Conservation (phyloP, 2,113 vertebrate species). For the Mesoclemmys tuberculata region DNA sequence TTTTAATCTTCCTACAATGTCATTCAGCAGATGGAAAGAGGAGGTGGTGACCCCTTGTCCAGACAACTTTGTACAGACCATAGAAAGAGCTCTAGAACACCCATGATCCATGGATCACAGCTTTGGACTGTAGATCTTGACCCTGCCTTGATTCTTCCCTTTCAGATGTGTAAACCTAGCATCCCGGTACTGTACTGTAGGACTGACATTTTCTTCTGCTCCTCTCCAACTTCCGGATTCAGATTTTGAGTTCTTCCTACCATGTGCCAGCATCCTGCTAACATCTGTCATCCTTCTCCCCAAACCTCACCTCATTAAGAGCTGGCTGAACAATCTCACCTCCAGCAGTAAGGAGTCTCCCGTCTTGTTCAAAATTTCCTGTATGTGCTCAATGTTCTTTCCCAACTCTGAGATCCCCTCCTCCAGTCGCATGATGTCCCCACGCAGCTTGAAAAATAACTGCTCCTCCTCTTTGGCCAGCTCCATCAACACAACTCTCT, state of each 20-base stretch:
- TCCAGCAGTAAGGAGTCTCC: constrained; percentile 64
- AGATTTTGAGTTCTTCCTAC: background rate
- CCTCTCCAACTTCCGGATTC: background rate
- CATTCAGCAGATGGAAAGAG: background rate
- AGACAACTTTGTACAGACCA: background rate
- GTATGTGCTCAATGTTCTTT: constrained; percentile 65
- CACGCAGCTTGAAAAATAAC: constrained; percentile 67
- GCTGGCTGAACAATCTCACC: constrained; percentile 63
- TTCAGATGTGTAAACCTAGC: background rate
- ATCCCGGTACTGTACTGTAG: too few relatives aligned
- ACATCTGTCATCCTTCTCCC: background rate
- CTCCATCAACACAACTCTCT: constrained; percentile 78
- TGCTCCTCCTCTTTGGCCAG: constrained; percentile 76
- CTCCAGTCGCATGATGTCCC: constrained; percentile 67
- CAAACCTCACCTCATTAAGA: background rate
- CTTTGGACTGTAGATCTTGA: too few relatives aligned
- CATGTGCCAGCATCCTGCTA: background rate
- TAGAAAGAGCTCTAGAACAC: background rate
- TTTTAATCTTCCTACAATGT: background rate
- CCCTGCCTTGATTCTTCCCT: background rate
- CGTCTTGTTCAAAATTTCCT: constrained; percentile 47
- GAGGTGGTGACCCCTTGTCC: background rate
- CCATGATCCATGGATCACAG: background rate
- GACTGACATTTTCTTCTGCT: too few relatives aligned
- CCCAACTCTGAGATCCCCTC: constrained; percentile 71